Evolutionary conservation across 2,888 invertebrate genomes (phyloP), one percentile per base, ranked within the genome.

Genomic region (Liposcelis brunnea): DNA sequence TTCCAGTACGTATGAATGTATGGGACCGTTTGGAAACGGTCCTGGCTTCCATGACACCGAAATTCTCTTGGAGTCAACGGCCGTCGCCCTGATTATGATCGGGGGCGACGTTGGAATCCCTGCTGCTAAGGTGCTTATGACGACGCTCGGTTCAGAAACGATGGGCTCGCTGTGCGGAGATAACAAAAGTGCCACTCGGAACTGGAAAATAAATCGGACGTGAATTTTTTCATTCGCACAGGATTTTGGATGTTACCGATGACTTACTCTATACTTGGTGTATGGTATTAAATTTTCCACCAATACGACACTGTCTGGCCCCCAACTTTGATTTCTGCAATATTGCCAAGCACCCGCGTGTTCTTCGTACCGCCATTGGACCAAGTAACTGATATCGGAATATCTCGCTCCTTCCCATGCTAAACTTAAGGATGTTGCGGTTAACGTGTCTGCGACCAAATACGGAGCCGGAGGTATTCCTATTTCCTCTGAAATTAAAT

Each of bases 21-120:
- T 71, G 34, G 86, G 87, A 51, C 87, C 91, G 62, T 89, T 89
- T 44, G 82, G 80, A 59, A 83, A 87, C 45, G 75, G 74, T 12
- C 91, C 90, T 12, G 85, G 80, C 60, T 78, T 77, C 91, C 91
- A 93, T 55, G 81, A 82, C 49, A 93, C 75, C 51, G 85, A 84
- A 49, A 91, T 78, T 53, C 87, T 75, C 53, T 77, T 76, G 43
- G 82, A 74, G 62, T 90, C 87, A 46, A 87, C 74, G 2, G 87
- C 75, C 47, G 81, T 75, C 15, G 82, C 78, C 52, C 79, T 72
- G 52, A 84, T 73, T 51, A 84, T 75, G 49, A 72, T 66, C 5
- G 89, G 84, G 18, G 80, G 72, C 0, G 83, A 90, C 52, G 77
- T 69, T 11, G 87, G 86, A 43, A 73, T 69, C 31, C 84, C 86